Conservation (phyloP, 2,888 invertebrate species). For the Argyresthia albistria region DNA sequence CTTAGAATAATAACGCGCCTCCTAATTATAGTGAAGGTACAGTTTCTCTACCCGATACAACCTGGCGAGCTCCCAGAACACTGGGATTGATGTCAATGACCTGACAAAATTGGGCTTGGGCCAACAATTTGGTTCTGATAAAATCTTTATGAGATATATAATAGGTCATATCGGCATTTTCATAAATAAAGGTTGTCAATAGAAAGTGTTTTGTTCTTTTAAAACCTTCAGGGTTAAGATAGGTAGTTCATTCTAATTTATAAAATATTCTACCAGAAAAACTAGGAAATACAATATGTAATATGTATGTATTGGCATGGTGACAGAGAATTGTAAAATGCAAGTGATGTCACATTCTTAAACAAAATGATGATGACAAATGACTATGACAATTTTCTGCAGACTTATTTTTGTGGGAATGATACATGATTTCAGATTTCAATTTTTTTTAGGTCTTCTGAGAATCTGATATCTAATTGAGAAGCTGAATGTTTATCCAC, state of each 20-base stretch:
- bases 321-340: background rate
- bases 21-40: no score
- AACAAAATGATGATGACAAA: background rate
- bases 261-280: constrained; percentile 1
- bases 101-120: constrained; percentile 9
- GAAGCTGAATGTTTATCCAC: background rate
- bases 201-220: no score
- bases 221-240: background rate
- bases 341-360: background rate
- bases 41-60: no score
- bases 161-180: no score
- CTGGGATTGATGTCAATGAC: constrained; percentile 18
- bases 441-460: background rate
- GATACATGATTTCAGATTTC: background rate
- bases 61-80: constrained; percentile 18
- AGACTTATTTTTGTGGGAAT: background rate
- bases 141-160: no score
- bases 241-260: background rate
- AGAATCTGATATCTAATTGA: background rate
- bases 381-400: background rate
- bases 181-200: no score
- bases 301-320: background rate
- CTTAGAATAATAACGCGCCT: no score
- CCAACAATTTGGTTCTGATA: background rate
- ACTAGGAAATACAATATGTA: background rate